A percentile compares a stretch with the other conserved stretches of the same genome.
Conservation (phyloP, 2,888 invertebrate genomes). For the Drosophila diplacantha region DNA sequence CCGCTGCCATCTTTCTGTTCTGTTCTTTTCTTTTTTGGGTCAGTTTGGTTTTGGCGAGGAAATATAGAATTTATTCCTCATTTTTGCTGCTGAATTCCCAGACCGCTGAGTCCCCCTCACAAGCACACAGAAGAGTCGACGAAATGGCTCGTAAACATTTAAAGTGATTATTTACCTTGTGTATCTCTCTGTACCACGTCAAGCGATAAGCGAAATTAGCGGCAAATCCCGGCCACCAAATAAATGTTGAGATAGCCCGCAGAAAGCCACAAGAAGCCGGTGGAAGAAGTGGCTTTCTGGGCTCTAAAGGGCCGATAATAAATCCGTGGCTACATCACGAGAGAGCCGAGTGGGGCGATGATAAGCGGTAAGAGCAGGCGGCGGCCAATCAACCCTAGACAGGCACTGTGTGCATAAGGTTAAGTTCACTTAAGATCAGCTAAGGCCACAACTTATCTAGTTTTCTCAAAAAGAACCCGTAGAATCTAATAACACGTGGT, state of each 20-base stretch:
- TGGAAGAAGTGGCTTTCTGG: slow-evolving; percentile 1
- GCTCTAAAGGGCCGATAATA: slow-evolving; percentile 17
- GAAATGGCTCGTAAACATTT: slow-evolving; percentile 36
- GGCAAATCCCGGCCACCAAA: slow-evolving; percentile 30
- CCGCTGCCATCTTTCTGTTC: not conserved
- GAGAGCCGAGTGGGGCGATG: slow-evolving; percentile 16
- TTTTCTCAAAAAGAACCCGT: not conserved
- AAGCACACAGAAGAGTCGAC: not conserved
- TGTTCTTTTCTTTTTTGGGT: slow-evolving; percentile 44
- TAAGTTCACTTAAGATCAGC: slow-evolving; percentile 16
- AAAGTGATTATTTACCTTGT: slow-evolving; percentile 28
- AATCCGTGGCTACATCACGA: slow-evolving; percentile 20
- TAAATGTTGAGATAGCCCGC: slow-evolving; percentile 30
- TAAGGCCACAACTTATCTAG: slow-evolving; percentile 14
- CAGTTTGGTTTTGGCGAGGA: slow-evolving; percentile 38
- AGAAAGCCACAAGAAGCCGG: slow-evolving; percentile 9
- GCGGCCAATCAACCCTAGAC: slow-evolving; percentile 32
- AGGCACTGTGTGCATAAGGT: slow-evolving; percentile 14
- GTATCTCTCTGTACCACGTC: slow-evolving; percentile 22
- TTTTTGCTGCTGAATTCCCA: slow-evolving; percentile 23
- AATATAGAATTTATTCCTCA: slow-evolving; percentile 35
- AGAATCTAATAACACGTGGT: not conserved
- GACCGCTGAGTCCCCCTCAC: slow-evolving; percentile 13
- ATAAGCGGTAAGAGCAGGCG: slow-evolving; percentile 1
- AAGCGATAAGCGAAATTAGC: slow-evolving; percentile 36